Percentiles rank a stretch among this genome's conserved stretches.
Conservation (phyloP, 2,797 vertebrate species). For the Poeciliopsis infans region DNA sequence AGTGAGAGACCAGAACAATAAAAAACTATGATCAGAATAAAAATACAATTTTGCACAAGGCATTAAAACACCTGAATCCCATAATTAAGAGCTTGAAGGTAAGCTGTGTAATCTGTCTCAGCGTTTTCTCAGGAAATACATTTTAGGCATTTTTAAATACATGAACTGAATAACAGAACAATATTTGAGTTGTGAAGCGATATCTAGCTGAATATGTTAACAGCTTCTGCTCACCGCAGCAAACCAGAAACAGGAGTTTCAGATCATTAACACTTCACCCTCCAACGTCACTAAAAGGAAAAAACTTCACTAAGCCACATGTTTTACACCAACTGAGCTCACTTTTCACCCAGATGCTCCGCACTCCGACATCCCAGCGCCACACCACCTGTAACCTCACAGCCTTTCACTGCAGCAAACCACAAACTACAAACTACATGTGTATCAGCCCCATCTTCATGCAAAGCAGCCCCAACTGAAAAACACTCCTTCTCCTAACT, state of each 20-base stretch:
- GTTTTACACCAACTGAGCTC: background rate
- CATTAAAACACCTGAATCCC: no score
- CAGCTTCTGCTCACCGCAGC: background rate
- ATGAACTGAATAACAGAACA: background rate
- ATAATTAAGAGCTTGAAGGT: background rate
- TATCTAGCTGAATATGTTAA: background rate
- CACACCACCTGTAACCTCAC: background rate
- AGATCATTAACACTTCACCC: background rate
- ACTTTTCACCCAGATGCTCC: background rate
- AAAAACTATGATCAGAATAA: no score
- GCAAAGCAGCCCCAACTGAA: constrained; percentile 71
- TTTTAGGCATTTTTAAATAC: background rate
- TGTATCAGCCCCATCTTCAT: constrained; percentile 37
- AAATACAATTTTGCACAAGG: no score
- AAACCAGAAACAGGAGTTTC: background rate
- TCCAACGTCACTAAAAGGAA: background rate
- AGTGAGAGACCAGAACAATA: no score
- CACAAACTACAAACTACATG: constrained; percentile 12
- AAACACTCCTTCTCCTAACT: constrained; percentile 26
- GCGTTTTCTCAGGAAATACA: background rate
- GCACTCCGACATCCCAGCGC: background rate
- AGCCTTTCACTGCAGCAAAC: background rate
- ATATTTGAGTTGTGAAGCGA: background rate
- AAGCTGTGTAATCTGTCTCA: background rate
- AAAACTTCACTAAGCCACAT: background rate